Conservation (phyloP, 2,113 vertebrate genomes). For the Dascyllus trimaculatus region DNA sequence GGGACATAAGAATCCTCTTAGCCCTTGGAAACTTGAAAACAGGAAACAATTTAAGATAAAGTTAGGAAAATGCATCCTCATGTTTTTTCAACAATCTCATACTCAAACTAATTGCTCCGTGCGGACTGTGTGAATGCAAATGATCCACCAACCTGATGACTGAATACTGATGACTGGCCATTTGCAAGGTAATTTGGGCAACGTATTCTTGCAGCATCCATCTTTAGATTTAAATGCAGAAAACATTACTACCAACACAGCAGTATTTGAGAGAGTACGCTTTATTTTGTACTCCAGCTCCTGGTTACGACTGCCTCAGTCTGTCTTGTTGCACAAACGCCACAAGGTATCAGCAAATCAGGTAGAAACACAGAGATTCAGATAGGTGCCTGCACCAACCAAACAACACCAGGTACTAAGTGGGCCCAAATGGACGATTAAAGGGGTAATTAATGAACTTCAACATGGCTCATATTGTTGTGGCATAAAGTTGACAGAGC, state of each 20-base stretch:
- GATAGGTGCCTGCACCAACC: conserved; percentile 37
- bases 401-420: conserved; percentile 57
- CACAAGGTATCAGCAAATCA: conserved; percentile 46
- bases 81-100: too few relatives aligned
- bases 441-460: conserved; percentile 58
- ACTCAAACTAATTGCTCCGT: too few relatives aligned
- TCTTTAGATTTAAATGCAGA: background rate
- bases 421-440: conserved; percentile 65
- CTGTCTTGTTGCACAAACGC: conserved; percentile 10
- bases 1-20: background rate
- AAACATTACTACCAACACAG: background rate
- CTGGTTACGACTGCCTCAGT: background rate
- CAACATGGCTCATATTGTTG: conserved; percentile 52
- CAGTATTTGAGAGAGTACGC: background rate
- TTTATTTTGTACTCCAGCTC: background rate
- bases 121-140: too few relatives aligned
- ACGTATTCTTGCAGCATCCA: background rate
- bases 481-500: conserved; percentile 47
- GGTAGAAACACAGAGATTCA: conserved; percentile 46
- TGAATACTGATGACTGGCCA: too few relatives aligned
- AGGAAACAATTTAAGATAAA: too few relatives aligned
- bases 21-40: background rate
- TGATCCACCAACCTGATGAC: too few relatives aligned
- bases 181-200: too few relatives aligned
- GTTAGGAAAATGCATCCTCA: too few relatives aligned